These are phyloP conservation scores for Edolisoma coerulescens DNA, from an alignment of 2,113 vertebrate species.

Conservation along the genomic window DNA sequence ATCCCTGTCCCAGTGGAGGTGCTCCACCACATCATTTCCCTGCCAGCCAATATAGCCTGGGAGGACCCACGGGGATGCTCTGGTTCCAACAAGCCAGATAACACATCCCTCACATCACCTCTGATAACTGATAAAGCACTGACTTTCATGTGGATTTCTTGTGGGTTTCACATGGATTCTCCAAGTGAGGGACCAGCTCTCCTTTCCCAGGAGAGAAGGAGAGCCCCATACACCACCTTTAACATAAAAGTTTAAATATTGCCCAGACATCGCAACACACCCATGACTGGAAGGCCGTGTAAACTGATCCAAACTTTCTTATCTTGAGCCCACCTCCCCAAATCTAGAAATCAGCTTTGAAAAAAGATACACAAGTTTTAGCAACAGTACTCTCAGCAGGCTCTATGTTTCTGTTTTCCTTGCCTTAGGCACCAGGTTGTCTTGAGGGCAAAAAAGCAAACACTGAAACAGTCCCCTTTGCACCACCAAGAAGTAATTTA, in stretches of 20 bases:
- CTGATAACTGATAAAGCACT: neutral
- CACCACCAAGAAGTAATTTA: neutral
- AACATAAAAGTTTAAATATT: neutral
- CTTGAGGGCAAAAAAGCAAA: neutral
- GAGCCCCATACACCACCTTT: neutral
- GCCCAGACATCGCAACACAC: neutral
- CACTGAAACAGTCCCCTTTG: neutral
- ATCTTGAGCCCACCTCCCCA: neutral
- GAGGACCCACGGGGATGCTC: neutral
- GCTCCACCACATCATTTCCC: neutral
- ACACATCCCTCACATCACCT: neutral
- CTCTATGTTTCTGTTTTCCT: neutral
- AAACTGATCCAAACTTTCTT: neutral
- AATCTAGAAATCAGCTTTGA: neutral
- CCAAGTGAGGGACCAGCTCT: rapidly evolving
- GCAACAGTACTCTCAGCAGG: neutral
- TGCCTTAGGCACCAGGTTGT: neutral
- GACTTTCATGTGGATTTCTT: neutral
- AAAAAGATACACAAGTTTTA: neutral
- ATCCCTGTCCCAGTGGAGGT: neutral
- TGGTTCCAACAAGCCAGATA: neutral
- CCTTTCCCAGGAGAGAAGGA: neutral
- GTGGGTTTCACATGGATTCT: neutral
- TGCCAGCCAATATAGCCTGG: neutral
- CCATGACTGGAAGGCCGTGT: rapidly evolving